Conservation (phyloP, 2,797 vertebrate species). For the Oceanodroma leucorhoa region DNA sequence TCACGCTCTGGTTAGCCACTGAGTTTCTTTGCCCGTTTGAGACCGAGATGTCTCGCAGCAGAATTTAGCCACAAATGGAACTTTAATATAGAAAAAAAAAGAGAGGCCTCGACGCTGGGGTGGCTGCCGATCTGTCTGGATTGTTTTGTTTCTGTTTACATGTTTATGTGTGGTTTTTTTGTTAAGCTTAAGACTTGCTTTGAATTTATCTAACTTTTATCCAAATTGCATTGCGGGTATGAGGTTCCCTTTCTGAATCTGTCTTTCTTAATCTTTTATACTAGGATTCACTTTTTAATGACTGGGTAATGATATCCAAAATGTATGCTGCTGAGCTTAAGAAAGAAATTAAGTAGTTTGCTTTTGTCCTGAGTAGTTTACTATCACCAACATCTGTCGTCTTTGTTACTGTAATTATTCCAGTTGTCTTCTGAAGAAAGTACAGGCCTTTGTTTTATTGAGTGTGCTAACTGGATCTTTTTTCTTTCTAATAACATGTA, state of each 20-base stretch:
- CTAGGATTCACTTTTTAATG: neutral
- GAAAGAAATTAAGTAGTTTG: neutral
- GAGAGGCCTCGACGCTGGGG: neutral
- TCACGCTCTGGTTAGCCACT: neutral
- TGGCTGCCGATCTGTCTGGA: neutral
- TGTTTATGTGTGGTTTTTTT: neutral
- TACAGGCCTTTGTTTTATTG: neutral
- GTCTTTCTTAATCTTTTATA: neutral
- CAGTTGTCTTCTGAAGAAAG: neutral
- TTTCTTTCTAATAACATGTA: neutral
- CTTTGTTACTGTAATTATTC: neutral
- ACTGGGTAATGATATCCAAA: neutral
- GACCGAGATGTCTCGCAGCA: neutral
- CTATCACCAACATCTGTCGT: neutral
- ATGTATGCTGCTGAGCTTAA: neutral
- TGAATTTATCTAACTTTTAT: neutral
- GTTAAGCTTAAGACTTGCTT: neutral
- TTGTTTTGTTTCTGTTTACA: neutral
- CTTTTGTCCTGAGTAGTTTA: neutral
- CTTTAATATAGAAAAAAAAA: neutral
- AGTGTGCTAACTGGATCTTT: neutral
- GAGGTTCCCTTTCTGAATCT: neutral
- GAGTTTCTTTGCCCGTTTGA: neutral
- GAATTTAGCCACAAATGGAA: neutral
- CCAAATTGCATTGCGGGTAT: neutral